Conservation (phyloP, 2,113 vertebrate genomes). For the Anguilla rostrata region DNA sequence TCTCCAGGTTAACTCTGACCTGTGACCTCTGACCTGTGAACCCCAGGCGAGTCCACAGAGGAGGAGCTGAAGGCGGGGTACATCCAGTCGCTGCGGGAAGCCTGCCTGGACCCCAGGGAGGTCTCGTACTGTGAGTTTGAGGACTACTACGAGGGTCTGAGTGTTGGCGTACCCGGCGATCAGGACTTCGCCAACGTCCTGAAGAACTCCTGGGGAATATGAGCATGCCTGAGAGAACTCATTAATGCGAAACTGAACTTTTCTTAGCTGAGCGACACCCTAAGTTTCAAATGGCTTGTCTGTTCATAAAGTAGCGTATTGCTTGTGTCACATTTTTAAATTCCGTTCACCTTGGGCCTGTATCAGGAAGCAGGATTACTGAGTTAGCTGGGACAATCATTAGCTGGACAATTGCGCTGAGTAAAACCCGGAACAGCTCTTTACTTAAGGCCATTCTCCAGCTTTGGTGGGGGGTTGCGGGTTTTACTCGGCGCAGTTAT, state of each 20-base stretch:
- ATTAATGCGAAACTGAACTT: slow-evolving; percentile 7
- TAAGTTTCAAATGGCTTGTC: neutral
- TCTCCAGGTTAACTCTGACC: neutral
- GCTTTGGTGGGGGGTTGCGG: too few relatives aligned
- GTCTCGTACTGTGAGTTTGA: slow-evolving; percentile 79
- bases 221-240: neutral
- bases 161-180: slow-evolving; percentile 63
- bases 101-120: slow-evolving; percentile 60
- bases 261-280: neutral
- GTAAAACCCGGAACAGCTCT: too few relatives aligned
- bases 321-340: neutral
- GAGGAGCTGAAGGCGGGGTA: slow-evolving; percentile 69
- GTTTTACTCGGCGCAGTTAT: too few relatives aligned
- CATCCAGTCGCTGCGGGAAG: slow-evolving; percentile 66
- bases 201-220: slow-evolving; percentile 74
- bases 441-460: too few relatives aligned
- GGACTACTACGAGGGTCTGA: slow-evolving; percentile 81
- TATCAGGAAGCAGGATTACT: neutral
- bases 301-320: neutral
- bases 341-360: neutral
- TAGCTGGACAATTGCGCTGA: too few relatives aligned
- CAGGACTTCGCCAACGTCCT: slow-evolving; percentile 73
- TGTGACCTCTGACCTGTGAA: slow-evolving; percentile 4
- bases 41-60: slow-evolving; percentile 65
- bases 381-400: too few relatives aligned